Percentiles rank a stretch among this genome's conserved stretches.
Evolutionary conservation across 2,797 vertebrate species (phyloP).

Genomic region (Nasua narica): DNA sequence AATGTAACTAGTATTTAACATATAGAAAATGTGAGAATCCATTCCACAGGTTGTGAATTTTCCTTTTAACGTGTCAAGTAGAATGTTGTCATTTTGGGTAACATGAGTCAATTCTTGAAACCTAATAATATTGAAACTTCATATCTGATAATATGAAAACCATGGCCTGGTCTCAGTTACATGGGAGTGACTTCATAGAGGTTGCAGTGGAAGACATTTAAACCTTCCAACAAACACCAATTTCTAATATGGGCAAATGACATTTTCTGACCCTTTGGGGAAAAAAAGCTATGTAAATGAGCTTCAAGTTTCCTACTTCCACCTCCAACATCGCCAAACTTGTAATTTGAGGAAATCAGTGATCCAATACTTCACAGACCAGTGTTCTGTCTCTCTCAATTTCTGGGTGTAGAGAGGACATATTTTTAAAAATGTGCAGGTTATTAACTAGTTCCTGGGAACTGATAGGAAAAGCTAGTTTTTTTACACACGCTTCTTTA

Average conservation of each 20-base stretch:
- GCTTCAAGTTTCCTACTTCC: neutral
- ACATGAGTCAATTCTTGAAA: neutral
- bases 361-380: neutral
- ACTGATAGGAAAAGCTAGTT: neutral
- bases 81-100: neutral
- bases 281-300: neutral
- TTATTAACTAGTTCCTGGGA: neutral
- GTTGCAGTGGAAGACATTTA: neutral
- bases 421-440: neutral
- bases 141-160: neutral
- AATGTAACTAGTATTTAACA: neutral
- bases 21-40: neutral
- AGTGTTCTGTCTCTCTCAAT: neutral
- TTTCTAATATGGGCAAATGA: neutral
- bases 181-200: accelerated
- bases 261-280: neutral
- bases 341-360: neutral
- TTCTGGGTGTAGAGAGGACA: neutral
- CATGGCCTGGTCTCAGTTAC: neutral
- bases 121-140: neutral
- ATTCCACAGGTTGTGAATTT: neutral
- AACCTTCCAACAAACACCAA: neutral
- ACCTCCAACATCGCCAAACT: neutral
- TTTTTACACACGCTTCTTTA: neutral
- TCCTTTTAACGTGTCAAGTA: neutral